Conservation (phyloP, 2,797 vertebrate species). For the Epinephelus awoara region DNA sequence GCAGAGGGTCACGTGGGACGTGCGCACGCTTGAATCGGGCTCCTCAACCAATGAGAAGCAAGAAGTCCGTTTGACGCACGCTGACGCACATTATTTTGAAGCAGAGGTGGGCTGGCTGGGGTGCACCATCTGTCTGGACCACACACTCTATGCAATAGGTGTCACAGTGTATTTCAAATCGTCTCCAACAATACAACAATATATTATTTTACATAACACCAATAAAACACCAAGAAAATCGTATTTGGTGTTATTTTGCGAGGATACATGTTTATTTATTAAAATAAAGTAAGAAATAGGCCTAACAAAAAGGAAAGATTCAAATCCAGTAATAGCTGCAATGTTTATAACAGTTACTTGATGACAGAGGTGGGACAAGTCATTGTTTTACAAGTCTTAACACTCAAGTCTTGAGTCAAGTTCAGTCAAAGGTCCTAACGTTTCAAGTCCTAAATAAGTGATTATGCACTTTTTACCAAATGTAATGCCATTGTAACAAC, state of each 20-base stretch:
- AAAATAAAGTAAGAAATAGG: no score
- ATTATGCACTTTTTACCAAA: no score
- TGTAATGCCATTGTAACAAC: no score
- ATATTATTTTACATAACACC: not conserved
- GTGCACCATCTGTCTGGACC: not conserved
- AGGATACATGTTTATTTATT: not conserved
- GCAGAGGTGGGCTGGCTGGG: constrained; percentile 1
- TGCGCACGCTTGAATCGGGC: constrained; percentile 29
- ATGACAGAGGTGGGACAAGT: no score
- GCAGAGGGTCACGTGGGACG: constrained; percentile 58
- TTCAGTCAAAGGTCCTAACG: no score
- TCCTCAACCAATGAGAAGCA: constrained; percentile 47
- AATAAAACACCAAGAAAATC: not conserved
- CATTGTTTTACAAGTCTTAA: no score
- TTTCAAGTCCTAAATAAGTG: no score
- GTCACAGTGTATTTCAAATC: not conserved
- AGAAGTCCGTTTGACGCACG: constrained; percentile 51
- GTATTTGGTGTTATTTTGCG: not conserved
- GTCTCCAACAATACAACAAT: not conserved
- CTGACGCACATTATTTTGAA: constrained; percentile 67
- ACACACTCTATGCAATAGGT: no score
- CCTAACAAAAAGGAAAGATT: not conserved
- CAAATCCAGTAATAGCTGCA: not conserved
- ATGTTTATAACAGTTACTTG: not conserved
- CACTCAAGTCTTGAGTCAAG: no score